Evolutionary conservation across 2,888 invertebrate genomes (phyloP), one percentile per base, ranked within the genome.

Genomic region (Ophion costatus): DNA sequence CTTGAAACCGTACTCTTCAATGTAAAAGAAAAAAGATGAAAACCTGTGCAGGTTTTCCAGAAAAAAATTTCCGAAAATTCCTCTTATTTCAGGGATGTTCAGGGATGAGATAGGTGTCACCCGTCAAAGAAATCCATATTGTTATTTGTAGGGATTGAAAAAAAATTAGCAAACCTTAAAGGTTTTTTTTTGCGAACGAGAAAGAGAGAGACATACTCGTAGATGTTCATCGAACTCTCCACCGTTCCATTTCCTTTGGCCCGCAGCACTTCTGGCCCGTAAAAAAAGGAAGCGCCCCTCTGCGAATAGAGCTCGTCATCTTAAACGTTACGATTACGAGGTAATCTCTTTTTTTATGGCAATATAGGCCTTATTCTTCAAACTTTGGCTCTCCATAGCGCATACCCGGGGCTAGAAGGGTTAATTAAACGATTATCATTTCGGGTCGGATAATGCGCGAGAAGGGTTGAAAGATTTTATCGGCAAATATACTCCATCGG

Each of bases 391-490:
- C 80, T 66, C 56, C 64, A 64, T 38, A 42, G 33, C 33, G 42
- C 38, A 57, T 57, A 61, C 83, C 70, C 70, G 59, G 69, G 76
- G 86, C 84, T 69, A 82, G 83, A 85, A 88, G 87, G 86, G 88
- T 88, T 89, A 88, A 89, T 89, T 87, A 86, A 86, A 88, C 88
- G 88, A 89, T 89, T 88, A 89, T 89, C 88, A 87, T 89, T 89
- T 87, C 73, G 79, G 86, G 84, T 76, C 81, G 80, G 66, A 80
- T 87, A 80, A 79, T 70, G 82, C 63, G 20, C 45, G 67, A 51
- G 51, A 86, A 83, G 84, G 85, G 87, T 83, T 86, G 83, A 85
- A 85, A 87, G 85, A 87, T 88, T 88, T 87, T 88, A 88, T 88
- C 85, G 77, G 42, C 66, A 69, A 77, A 77, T 84, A 83, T 76